Percentiles rank a stretch among this genome's conserved stretches.
These are phyloP conservation scores for Hycleus phaleratus DNA, from an alignment of 1,140 invertebrate genomes.

Conservation along the genomic window DNA sequence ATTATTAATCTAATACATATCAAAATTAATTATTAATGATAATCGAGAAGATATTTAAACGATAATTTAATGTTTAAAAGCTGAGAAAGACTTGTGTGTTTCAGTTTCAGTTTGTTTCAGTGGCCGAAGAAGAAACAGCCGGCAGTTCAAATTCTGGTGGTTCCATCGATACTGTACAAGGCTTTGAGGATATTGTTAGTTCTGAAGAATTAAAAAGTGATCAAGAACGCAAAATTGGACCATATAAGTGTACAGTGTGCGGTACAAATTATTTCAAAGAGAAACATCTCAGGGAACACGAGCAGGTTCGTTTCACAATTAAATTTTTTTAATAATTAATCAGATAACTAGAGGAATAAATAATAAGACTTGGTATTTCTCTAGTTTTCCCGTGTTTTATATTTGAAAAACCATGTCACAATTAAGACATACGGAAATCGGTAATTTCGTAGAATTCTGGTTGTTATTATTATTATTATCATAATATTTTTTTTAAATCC, in stretches of 20 bases:
- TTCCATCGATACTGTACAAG: slow-evolving; percentile 6
- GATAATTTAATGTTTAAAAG: no score
- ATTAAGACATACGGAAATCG: no score
- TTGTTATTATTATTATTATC: background rate
- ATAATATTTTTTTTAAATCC: background rate
- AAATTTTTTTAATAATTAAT: no score
- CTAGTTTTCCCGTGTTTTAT: no score
- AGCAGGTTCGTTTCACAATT: background rate
- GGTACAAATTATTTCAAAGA: slow-evolving; percentile 46
- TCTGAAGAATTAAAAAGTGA: slow-evolving; percentile 4
- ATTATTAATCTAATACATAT: no score
- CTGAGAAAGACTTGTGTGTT: slow-evolving; percentile 49
- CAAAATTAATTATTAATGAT: no score
- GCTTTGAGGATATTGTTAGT: slow-evolving; percentile 2
- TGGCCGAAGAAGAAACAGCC: slow-evolving; percentile 45
- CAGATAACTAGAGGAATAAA: no score
- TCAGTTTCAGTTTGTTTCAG: background rate
- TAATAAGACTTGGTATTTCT: no score
- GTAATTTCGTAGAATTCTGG: no score
- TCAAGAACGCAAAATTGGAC: slow-evolving; percentile 5
- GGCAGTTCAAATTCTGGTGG: slow-evolving; percentile 50
- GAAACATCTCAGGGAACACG: slow-evolving; percentile 19
- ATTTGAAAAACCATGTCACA: no score
- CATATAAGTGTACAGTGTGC: slow-evolving; percentile 11
- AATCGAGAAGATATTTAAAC: no score